Evolutionary conservation across 1,140 invertebrate species (phyloP).

Genomic region (Gonioctena quinquepunctata): DNA sequence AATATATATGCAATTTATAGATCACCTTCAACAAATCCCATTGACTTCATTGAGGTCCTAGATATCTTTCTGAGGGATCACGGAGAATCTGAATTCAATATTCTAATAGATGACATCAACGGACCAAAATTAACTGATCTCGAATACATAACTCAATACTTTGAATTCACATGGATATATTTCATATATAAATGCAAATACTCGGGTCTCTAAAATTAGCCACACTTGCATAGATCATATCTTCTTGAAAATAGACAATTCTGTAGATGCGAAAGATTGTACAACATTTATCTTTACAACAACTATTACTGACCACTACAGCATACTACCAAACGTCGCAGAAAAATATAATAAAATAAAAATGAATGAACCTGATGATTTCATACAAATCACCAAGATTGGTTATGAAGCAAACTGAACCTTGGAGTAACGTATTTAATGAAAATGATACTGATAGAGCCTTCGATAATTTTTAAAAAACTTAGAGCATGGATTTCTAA

Average conservation of each 20-base stretch:
- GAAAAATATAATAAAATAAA: conserved; percentile 1
- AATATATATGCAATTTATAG: too few species aligned
- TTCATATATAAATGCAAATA: conserved; percentile 1
- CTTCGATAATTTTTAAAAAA: neutral
- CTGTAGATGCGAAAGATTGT: too few species aligned
- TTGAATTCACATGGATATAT: neutral
- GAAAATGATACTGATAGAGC: neutral
- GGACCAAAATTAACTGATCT: neutral
- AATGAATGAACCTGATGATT: conserved; percentile 1
- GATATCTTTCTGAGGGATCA: neutral
- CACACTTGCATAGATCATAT: neutral
- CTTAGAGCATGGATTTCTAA: neutral
- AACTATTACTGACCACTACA: conserved; percentile 1
- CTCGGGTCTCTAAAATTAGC: neutral
- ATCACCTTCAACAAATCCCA: neutral
- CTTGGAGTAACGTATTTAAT: neutral
- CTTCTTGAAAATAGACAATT: too few species aligned
- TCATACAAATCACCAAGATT: conserved; percentile 1
- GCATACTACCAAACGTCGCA: too few species aligned
- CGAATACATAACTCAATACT: neutral
- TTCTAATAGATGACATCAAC: conserved; percentile 4
- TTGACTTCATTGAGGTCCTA: neutral
- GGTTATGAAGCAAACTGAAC: neutral
- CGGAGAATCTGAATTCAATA: neutral
- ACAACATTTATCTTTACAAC: neutral